Conservation (phyloP, 2,888 invertebrate genomes). For the Eupelmus urozonus region DNA sequence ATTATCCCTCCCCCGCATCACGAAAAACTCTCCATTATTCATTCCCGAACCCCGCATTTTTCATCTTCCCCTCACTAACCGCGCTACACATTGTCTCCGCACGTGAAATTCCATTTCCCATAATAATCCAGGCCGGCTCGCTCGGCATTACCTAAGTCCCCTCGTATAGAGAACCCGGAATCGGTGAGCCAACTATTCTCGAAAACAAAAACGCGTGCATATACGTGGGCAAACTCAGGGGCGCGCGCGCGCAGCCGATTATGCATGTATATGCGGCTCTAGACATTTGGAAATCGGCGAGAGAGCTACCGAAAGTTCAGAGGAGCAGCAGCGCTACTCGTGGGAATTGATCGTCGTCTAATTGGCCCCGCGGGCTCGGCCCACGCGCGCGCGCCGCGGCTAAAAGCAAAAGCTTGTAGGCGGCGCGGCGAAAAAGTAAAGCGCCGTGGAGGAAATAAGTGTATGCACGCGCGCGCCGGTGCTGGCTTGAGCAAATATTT, state of each 20-base stretch:
- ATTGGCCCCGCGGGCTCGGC: conserved; percentile 39
- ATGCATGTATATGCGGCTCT: no score
- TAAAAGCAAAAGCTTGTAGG: conserved; percentile 60
- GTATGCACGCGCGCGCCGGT: conserved; percentile 12
- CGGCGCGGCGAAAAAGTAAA: conserved; percentile 36
- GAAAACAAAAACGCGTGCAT: background rate
- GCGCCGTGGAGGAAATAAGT: background rate
- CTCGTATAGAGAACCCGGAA: background rate
- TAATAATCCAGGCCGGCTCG: no score
- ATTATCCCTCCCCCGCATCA: no score
- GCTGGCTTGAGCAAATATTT: conserved; percentile 38
- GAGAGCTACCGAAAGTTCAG: conserved; percentile 51
- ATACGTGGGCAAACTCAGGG: background rate
- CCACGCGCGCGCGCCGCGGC: background rate
- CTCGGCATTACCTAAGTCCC: background rate
- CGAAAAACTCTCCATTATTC: no score
- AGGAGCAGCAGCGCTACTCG: no score
- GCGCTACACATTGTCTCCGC: no score
- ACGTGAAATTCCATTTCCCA: no score
- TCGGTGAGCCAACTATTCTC: background rate
- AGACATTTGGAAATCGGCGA: conserved; percentile 26
- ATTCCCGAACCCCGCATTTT: no score
- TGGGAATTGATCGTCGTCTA: conserved; percentile 49
- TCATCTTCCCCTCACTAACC: no score
- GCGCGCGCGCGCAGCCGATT: background rate